phyloP scores from a whole-genome alignment of 1,140 invertebrate species.

The Drosophila insularis region DNA sequence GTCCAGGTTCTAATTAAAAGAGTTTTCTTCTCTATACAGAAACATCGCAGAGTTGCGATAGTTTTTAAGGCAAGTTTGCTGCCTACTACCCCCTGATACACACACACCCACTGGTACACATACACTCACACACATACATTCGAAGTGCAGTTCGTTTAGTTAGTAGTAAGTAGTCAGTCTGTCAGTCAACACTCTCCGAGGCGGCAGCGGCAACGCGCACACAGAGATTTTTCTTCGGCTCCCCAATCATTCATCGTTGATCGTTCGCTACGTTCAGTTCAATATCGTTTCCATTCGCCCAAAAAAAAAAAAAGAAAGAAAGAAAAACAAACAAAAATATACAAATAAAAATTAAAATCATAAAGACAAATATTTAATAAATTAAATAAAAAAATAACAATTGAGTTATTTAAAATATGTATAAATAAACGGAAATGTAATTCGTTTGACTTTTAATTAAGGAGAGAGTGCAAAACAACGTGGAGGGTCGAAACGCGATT shows the following conservation, averaged over 20 bases:
- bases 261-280: constrained; percentile 68
- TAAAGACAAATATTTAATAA: constrained; percentile 37
- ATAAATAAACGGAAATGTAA: constrained; percentile 37
- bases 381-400: constrained; percentile 39
- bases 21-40: neutral
- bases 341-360: constrained; percentile 17
- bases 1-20: too few species aligned
- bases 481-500: constrained; percentile 56
- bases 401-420: constrained; percentile 25
- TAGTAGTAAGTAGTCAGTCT: constrained; percentile 19
- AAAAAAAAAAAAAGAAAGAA: constrained; percentile 26
- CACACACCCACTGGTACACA: constrained; percentile 20
- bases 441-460: neutral
- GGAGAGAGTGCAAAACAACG: constrained; percentile 30
- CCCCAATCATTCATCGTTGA: constrained; percentile 59
- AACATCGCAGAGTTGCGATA: neutral
- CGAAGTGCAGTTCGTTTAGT: constrained; percentile 48
- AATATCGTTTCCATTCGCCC: constrained; percentile 38
- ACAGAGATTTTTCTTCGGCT: constrained; percentile 24
- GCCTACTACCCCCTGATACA: constrained; percentile 22
- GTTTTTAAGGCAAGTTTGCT: neutral
- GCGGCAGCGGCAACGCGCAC: constrained; percentile 10
- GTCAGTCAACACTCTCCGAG: constrained; percentile 33
- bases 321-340: constrained; percentile 1
- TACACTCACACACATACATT: constrained; percentile 9